Evolutionary conservation across 2,888 invertebrate genomes (phyloP), one percentile per base, ranked within the genome.

Genomic region (Serrognathus titanus): DNA sequence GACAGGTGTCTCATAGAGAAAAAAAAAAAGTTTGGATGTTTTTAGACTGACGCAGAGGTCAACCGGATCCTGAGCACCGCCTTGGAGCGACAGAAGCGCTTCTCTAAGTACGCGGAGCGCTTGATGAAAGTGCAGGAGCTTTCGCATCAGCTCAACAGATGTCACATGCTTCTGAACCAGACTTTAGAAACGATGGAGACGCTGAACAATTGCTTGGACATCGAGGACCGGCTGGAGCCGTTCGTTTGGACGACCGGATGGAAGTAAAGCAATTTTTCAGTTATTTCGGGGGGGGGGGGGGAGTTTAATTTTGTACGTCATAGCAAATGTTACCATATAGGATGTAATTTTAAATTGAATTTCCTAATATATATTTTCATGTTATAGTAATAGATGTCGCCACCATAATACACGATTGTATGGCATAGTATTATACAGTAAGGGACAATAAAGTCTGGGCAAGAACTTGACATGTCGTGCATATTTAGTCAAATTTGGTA

Each of bases 211-310:
- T 78, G 89, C 62, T 79, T 97, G 36, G 94, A 94, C 24, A 83
- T 88, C 48, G 88, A 89, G 12, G 90, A 93, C 65, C 83, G 92
- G 10, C 77, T 97, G 40, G 92, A 94, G 71, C 92, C 94, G 0
- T 95, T 96, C 71, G 86, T 91, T 0, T 94, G 93, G 94, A 90
- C 87, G n/a, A 88, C 89, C 9, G 87, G 89, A 72, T 78, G 74
- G 76, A 58, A 63, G 66, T 83, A 72, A 66, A 64, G 43, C 41
- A 51, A 37, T 7, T 48, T 61, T 61, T 61, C 54, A 59, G 46
- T 61, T 61, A 7, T 11, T 47, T 40, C 8, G 43, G 24, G 0
- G 24, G 1, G 1, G n/a, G n/a, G n/a, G n/a, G n/a, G n/a, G n/a
- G n/a, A n/a, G 4, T 2, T 31, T 31, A 7, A 16, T 31, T 31